Conservation (phyloP, 2,113 vertebrate genomes). For the Hippocampus abdominalis region DNA sequence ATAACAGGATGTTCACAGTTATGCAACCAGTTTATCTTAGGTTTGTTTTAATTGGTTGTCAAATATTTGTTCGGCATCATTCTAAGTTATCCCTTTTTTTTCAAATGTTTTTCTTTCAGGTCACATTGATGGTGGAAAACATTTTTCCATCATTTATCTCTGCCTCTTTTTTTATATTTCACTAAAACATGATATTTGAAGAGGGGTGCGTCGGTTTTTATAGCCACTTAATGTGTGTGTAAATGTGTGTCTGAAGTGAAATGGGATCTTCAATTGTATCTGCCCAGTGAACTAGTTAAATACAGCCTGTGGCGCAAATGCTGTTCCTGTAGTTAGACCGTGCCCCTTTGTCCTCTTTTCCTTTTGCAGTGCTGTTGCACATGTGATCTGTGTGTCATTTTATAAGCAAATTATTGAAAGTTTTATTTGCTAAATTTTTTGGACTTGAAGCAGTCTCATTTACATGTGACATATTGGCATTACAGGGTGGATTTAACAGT, state of each 20-base stretch:
- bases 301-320: conserved; percentile 13
- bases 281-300: conserved; percentile 38
- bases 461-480: not conserved
- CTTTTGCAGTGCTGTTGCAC: not conserved
- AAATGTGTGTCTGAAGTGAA: not conserved
- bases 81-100: not conserved
- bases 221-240: not conserved
- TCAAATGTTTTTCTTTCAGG: not conserved
- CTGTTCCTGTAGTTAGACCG: conserved; percentile 3
- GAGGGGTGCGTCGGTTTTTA: not conserved
- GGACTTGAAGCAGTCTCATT: not conserved
- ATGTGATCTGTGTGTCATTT: not conserved
- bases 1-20: too few species aligned
- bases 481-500: not conserved
- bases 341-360: not conserved
- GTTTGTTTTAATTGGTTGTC: too few species aligned
- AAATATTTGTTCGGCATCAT: not conserved
- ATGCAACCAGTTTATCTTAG: not conserved
- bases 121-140: not conserved
- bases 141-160: not conserved
- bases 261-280: conserved; percentile 20
- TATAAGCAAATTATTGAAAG: not conserved
- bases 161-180: not conserved
- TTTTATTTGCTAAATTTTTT: not conserved
- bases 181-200: not conserved